Percentiles rank a stretch among this genome's conserved stretches.
Evolutionary conservation across 2,797 vertebrate species (phyloP).

Genomic region (Cheirogaleus major): DNA sequence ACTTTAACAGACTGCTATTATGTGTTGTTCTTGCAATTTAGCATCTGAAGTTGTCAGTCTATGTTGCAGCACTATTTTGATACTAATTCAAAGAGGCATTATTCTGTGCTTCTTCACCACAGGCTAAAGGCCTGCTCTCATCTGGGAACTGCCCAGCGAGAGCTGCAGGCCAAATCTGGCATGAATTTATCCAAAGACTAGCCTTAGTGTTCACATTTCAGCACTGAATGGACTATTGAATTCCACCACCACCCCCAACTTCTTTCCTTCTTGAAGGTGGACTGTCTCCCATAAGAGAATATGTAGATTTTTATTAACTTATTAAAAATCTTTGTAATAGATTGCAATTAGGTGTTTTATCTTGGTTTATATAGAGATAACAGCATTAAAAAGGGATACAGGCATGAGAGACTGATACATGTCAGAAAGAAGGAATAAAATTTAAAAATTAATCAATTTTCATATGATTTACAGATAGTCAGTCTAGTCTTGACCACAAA

Average conservation of each 20-base stretch:
- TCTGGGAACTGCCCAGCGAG: slow-evolving; percentile 79
- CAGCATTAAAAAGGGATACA: not conserved
- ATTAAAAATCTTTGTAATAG: slow-evolving; percentile 32
- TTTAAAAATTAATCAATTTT: not conserved
- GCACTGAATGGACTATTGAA: slow-evolving; percentile 79
- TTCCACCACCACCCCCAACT: slow-evolving; percentile 53
- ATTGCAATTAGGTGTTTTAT: not conserved
- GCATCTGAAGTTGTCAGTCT: slow-evolving; percentile 82
- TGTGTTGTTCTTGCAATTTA: slow-evolving; percentile 76
- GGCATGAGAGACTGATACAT: not conserved
- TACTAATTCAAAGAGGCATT: slow-evolving; percentile 87
- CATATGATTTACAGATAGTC: not conserved
- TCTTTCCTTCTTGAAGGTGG: slow-evolving; percentile 63
- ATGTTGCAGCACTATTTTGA: slow-evolving; percentile 82
- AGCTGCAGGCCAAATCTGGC: slow-evolving; percentile 87
- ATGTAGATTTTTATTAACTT: slow-evolving; percentile 58
- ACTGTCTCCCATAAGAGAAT: slow-evolving; percentile 61
- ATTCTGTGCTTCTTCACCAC: slow-evolving; percentile 82
- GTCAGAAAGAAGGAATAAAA: not conserved
- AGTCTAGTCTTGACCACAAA: not conserved
- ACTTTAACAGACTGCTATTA: slow-evolving; percentile 83
- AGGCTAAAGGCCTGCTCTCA: slow-evolving; percentile 79
- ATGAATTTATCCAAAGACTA: slow-evolving; percentile 86
- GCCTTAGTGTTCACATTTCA: slow-evolving; percentile 81
- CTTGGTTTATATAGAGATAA: not conserved